phyloP scores from a whole-genome alignment of 2,888 invertebrate genomes.

The Macaria liturata region DNA sequence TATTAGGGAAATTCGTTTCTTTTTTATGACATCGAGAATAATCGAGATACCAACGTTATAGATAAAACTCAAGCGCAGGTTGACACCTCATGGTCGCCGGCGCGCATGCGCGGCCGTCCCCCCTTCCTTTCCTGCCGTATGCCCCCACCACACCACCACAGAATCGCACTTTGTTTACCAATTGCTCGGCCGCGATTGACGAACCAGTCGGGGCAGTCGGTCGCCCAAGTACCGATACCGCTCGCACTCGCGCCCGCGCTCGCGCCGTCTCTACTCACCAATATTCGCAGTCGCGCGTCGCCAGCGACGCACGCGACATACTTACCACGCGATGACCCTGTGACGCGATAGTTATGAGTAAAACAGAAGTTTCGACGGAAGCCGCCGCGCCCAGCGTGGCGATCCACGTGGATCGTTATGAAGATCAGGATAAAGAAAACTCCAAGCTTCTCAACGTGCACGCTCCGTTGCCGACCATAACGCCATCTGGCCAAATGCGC shows the following conservation, averaged over 20 bases:
- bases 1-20: no score
- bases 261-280: conserved; percentile 45
- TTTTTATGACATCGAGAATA: no score
- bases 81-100: conserved; percentile 85
- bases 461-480: conserved; percentile 59
- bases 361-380: conserved; percentile 69
- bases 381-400: conserved; percentile 73
- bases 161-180: conserved; percentile 79
- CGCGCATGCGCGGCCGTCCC: conserved; percentile 85
- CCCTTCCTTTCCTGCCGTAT: conserved; percentile 87
- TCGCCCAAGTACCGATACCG: conserved; percentile 87
- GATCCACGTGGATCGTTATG: conserved; percentile 72
- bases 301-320: conserved; percentile 72
- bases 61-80: conserved; percentile 90
- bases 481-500: conserved; percentile 78
- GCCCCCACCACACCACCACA: conserved; percentile 62
- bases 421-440: conserved; percentile 65
- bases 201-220: conserved; percentile 70
- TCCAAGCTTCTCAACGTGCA: conserved; percentile 68
- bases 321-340: conserved; percentile 75
- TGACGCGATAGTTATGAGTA: conserved; percentile 78
- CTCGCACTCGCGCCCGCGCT: conserved; percentile 84
- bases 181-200: conserved; percentile 70
- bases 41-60: background rate
- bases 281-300: conserved; percentile 72